A percentile compares a stretch with the other conserved stretches of the same genome.
phyloP scores from a whole-genome alignment of 2,888 invertebrate genomes.

The Chirona hameri region DNA sequence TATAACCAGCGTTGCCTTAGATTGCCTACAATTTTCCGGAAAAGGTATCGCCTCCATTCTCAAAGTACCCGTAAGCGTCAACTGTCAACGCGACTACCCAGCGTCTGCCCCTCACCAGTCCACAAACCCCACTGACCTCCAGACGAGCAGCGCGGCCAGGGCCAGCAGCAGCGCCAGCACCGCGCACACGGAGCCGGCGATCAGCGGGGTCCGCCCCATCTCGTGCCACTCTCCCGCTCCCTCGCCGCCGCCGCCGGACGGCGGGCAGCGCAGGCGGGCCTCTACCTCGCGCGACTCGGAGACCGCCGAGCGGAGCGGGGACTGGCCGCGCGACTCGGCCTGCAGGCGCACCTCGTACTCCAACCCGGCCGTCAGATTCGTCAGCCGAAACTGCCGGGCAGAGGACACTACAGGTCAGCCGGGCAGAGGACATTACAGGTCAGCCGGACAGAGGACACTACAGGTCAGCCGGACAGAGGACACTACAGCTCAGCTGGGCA shows the following conservation, averaged over 20 bases:
- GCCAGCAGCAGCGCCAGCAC: constrained; percentile 64
- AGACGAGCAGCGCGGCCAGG: constrained; percentile 64
- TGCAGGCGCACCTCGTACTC: constrained; percentile 67
- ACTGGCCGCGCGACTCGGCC: constrained; percentile 57
- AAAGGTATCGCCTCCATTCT: no score
- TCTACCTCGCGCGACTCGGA: constrained; percentile 62
- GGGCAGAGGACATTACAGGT: no score
- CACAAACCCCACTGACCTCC: constrained; percentile 59
- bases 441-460: no score
- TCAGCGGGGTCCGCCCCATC: constrained; percentile 59
- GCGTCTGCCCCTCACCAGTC: no score
- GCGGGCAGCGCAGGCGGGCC: constrained; percentile 64
- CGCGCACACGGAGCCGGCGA: constrained; percentile 67
- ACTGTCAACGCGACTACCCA: no score
- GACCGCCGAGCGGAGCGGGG: constrained; percentile 53
- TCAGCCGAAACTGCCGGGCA: constrained; percentile 58
- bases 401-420: no score
- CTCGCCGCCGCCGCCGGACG: constrained; percentile 42
- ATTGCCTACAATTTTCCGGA: no score
- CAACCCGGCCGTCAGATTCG: constrained; percentile 65
- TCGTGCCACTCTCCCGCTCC: neutral
- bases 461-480: no score
- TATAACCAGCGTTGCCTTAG: no score
- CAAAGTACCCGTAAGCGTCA: no score
- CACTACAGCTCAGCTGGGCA: no score